Base-by-base conservation (phyloP, 1,140 invertebrate genomes). In the Calephelis virginiensis region DNA sequence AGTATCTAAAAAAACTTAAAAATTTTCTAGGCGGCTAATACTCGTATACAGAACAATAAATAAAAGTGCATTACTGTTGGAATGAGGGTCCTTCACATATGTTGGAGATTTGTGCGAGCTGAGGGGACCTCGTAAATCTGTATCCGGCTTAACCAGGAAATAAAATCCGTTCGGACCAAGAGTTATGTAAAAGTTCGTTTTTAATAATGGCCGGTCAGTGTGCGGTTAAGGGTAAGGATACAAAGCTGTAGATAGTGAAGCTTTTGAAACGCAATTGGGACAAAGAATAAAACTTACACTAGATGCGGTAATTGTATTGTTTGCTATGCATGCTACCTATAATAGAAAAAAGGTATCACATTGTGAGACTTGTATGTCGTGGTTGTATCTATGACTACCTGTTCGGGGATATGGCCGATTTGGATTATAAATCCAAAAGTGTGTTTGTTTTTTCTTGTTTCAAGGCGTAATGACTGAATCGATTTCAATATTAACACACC, bases 171-270 rank as follows among this genome's bases (percentile, higher is more conserved):
- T 56, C 37, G 12, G 56, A 59, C 28, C 56, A 59, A 59, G 56
- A 59, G 56, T 59, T 59, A 59, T 59, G 56, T 59, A 59, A 59
- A 59, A 59, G 56, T 59, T 59, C 56, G 11, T 59, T 59, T 59
- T 59, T 59, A 59, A 59, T 59, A 59, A 59, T 59, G 56, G 56
- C 56, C 37, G 56, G 56, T 59, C 56, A 59, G 56, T 37, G 11
- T 59, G 56, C 56, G 56, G 28, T 6, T 1, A 59, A 37, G 11
- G 28, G 28, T n/a, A 6, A 38, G 56, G 56, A 37, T 59, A 59
- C 53, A 56, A 56, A 56, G 53, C 53, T 56, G 14, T 53, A 17
- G 50, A 53, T 8, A 56, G 10, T 37, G 50, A 14, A 17, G 50
- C 50, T 53, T 56, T 12, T 37, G 8, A 9, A 53, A 38, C 50